Evolutionary conservation across 1,140 invertebrate genomes (phyloP).

Genomic region (Drosophila arizonae): DNA sequence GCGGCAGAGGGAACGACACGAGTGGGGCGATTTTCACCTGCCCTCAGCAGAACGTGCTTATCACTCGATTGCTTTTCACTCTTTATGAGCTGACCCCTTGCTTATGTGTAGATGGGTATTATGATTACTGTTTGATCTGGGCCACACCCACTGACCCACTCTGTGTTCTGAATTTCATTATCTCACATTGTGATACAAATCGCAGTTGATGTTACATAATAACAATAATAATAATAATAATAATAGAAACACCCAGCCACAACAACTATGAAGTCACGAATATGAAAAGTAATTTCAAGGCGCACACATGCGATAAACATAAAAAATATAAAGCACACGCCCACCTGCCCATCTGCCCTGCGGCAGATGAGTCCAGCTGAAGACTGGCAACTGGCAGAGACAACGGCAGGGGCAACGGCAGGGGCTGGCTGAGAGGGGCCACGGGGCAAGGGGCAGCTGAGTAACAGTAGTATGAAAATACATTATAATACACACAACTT

Average conservation of each 20-base stretch:
- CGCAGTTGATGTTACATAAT: constrained; percentile 70
- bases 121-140: constrained; percentile 1
- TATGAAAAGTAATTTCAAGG: constrained; percentile 80
- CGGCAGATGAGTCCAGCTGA: constrained; percentile 1
- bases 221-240: constrained; percentile 27
- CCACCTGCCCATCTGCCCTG: background rate
- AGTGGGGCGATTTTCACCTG: constrained; percentile 56
- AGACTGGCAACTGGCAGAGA: background rate
- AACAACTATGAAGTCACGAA: constrained; percentile 65
- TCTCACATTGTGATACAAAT: constrained; percentile 45
- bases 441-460: constrained; percentile 43
- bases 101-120: background rate
- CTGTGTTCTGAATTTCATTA: constrained; percentile 44
- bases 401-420: background rate
- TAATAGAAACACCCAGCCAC: constrained; percentile 22
- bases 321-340: constrained; percentile 34
- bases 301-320: constrained; percentile 72
- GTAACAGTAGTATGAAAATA: constrained; percentile 77
- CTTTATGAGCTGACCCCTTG: constrained; percentile 20
- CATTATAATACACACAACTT: constrained; percentile 70
- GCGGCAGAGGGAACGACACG: background rate
- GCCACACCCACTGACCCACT: background rate
- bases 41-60: constrained; percentile 59
- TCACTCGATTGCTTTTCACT: constrained; percentile 42
- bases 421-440: too few species aligned